Conservation (phyloP, 2,888 invertebrate genomes). For the Lycophotia porphyrea region DNA sequence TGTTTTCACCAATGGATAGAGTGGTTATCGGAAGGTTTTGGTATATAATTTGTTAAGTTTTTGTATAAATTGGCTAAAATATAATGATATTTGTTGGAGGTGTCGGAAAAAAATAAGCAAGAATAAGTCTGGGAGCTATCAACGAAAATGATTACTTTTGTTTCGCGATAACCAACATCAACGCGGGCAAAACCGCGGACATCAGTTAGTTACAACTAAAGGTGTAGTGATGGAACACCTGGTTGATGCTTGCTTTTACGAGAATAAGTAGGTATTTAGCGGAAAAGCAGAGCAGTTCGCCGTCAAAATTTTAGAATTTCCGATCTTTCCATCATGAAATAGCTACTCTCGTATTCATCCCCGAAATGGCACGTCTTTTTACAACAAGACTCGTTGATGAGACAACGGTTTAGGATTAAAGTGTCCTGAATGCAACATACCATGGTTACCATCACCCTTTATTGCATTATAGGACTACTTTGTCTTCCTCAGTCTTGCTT, state of each 20-base stretch:
- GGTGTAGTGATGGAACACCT: background rate
- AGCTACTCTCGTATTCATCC: background rate
- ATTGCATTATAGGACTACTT: conserved; percentile 73
- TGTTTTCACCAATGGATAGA: too few relatives aligned
- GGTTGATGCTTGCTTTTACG: too few relatives aligned
- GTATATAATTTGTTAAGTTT: too few relatives aligned
- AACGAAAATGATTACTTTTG: too few relatives aligned
- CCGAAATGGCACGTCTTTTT: background rate
- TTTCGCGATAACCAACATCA: too few relatives aligned
- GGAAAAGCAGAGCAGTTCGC: background rate
- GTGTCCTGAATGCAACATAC: background rate
- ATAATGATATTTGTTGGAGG: too few relatives aligned
- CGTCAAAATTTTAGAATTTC: background rate
- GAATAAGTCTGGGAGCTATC: too few relatives aligned
- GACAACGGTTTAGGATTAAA: background rate
- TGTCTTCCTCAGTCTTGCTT: conserved; percentile 34
- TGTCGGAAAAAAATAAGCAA: too few relatives aligned
- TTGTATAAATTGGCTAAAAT: too few relatives aligned
- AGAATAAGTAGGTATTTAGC: background rate
- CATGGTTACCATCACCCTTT: conserved; percentile 62
- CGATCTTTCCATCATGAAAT: background rate
- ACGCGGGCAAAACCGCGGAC: too few relatives aligned
- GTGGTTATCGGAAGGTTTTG: too few relatives aligned
- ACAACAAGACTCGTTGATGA: background rate
- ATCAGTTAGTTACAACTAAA: too few relatives aligned